A percentile compares a stretch with the other conserved stretches of the same genome.
Evolutionary conservation across 2,888 invertebrate species (phyloP).

Genomic region (Catocala fraxini): DNA sequence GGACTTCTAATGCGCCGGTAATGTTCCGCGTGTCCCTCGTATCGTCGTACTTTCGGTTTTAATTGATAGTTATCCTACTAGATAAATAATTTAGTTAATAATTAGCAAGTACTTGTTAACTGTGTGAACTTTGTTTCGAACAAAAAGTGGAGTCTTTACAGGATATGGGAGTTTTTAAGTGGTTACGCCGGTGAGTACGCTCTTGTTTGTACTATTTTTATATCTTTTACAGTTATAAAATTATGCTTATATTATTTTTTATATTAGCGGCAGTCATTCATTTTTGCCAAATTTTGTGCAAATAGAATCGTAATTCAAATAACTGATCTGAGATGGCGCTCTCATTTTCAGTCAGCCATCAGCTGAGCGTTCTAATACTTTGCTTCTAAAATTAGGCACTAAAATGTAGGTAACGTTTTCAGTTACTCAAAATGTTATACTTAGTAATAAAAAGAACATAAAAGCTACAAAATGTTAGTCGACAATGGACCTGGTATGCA

Average conservation of each 20-base stretch:
- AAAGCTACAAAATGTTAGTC: constrained; percentile 17
- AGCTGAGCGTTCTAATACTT: neutral
- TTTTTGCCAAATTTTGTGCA: neutral
- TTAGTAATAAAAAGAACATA: constrained; percentile 8
- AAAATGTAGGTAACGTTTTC: neutral
- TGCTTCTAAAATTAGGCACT: neutral
- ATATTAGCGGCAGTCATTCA: neutral
- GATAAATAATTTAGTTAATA: constrained; percentile 40
- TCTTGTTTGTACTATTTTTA: constrained; percentile 16
- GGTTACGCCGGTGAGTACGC: constrained; percentile 83
- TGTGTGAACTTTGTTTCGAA: constrained; percentile 39
- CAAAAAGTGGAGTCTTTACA: constrained; percentile 74
- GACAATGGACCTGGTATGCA: constrained; percentile 53
- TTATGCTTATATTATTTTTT: too few species aligned
- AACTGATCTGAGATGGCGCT: constrained; percentile 2
- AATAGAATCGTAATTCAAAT: neutral
- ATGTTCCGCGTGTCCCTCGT: constrained; percentile 74
- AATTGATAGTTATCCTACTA: constrained; percentile 53
- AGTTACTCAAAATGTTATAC: neutral
- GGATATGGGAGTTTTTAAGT: constrained; percentile 85
- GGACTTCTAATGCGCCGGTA: constrained; percentile 79
- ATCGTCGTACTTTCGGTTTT: constrained; percentile 66
- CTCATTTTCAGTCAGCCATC: neutral
- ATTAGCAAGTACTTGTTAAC: constrained; percentile 48
- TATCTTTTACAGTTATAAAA: neutral